Conservation (phyloP, 1,140 invertebrate species). For the Heliconius hewitsoni region DNA sequence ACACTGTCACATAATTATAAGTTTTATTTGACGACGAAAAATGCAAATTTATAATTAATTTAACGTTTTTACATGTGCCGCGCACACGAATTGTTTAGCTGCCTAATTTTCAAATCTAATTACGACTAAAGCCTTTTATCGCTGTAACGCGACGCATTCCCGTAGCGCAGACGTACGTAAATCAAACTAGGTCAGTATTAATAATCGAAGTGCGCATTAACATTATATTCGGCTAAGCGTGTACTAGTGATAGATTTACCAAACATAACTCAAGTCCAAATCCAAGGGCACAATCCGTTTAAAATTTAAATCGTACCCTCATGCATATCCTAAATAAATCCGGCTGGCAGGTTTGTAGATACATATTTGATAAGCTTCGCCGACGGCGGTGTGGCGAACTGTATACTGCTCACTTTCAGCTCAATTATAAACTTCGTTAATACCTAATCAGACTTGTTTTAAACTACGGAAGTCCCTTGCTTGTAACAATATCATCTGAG, state of each 20-base stretch:
- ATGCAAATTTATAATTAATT: background rate
- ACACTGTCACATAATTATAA: background rate
- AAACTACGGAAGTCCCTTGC: conserved; percentile 23
- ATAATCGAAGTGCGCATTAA: conserved; percentile 60
- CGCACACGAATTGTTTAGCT: background rate
- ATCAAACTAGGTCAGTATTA: conserved; percentile 52
- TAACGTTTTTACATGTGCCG: background rate
- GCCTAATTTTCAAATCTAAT: conserved; percentile 32
- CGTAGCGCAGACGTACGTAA: conserved; percentile 52
- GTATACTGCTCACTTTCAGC: conserved; percentile 63
- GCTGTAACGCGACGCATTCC: conserved; percentile 38
- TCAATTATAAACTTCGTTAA: conserved; percentile 71
- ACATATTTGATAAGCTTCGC: conserved; percentile 80
- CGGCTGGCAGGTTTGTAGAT: conserved; percentile 73
- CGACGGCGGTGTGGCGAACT: conserved; percentile 48
- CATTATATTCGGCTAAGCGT: conserved; percentile 57
- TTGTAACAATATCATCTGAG: conserved; percentile 12
- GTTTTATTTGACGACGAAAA: background rate
- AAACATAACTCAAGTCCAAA: conserved; percentile 69
- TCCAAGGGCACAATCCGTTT: conserved; percentile 79
- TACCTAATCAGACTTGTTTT: conserved; percentile 39
- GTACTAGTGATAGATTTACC: conserved; percentile 75
- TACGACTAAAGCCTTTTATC: conserved; percentile 50
- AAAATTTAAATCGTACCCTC: conserved; percentile 81
- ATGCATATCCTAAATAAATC: conserved; percentile 81